These are phyloP conservation scores for Acropternis orthonyx DNA, from an alignment of 2,797 vertebrate species.

Conservation along the genomic window DNA sequence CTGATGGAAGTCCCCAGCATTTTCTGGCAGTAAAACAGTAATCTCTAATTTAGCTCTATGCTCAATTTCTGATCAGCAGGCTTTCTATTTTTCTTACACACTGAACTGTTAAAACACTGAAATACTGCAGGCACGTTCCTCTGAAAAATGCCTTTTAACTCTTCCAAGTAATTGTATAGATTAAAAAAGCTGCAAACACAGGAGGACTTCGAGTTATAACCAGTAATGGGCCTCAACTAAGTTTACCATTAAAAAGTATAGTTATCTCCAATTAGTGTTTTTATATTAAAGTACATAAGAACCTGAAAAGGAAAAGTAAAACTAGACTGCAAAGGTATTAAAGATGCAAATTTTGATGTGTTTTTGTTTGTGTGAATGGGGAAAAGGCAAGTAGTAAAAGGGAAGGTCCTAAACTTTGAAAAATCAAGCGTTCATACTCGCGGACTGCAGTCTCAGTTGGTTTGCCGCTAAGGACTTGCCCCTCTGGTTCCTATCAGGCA, in stretches of 20 bases:
- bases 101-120: background rate
- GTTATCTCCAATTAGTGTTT: background rate
- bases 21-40: background rate
- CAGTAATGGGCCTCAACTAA: background rate
- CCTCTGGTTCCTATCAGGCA: conserved; percentile 44
- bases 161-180: background rate
- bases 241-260: background rate
- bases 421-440: background rate
- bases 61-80: background rate
- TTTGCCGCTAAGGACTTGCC: conserved; percentile 46
- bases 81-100: background rate
- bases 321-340: background rate
- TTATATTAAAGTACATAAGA: background rate
- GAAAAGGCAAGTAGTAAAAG: background rate
- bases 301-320: background rate
- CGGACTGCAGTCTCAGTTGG: background rate
- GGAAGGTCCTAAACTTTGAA: background rate
- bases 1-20: background rate
- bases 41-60: background rate
- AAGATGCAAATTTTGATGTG: background rate
- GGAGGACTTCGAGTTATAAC: background rate
- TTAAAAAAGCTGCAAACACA: background rate
- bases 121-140: background rate
- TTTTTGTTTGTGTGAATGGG: background rate
- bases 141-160: background rate